These are phyloP conservation scores for Melitaea athalia DNA, from an alignment of 2,888 invertebrate genomes.

Conservation along the genomic window DNA sequence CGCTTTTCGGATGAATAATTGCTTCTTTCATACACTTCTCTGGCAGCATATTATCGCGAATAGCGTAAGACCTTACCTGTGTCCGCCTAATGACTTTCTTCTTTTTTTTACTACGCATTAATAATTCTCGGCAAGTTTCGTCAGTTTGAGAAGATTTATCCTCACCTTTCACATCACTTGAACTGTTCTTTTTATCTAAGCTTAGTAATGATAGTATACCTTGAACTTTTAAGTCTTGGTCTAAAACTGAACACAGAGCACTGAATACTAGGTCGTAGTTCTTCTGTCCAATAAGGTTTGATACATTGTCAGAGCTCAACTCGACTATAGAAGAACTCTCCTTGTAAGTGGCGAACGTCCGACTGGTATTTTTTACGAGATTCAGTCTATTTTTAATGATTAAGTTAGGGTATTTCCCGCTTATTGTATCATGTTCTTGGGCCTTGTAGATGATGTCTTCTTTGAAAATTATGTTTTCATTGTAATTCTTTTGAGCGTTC, in stretches of 20 bases:
- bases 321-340: constrained; percentile 41
- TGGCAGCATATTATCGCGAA: constrained; percentile 45
- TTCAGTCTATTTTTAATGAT: constrained; percentile 52
- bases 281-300: constrained; percentile 61
- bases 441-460: constrained; percentile 57
- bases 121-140: constrained; percentile 43
- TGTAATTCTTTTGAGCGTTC: constrained; percentile 13
- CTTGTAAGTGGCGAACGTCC: constrained; percentile 56
- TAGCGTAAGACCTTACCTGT: constrained; percentile 54
- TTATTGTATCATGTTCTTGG: constrained; percentile 52
- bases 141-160: constrained; percentile 51
- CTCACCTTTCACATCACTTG: neutral
- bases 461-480: constrained; percentile 30
- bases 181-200: neutral
- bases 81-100: constrained; percentile 44
- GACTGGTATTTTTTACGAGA: constrained; percentile 47
- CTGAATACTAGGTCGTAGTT: constrained; percentile 62
- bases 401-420: constrained; percentile 52
- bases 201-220: constrained; percentile 59
- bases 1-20: constrained; percentile 49
- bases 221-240: constrained; percentile 58
- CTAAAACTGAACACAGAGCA: constrained; percentile 62
- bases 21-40: constrained; percentile 43
- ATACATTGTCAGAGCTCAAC: constrained; percentile 58
- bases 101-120: constrained; percentile 35